These are phyloP conservation scores for Galeruca laticollis DNA, from an alignment of 2,888 invertebrate genomes.

Conservation along the genomic window DNA sequence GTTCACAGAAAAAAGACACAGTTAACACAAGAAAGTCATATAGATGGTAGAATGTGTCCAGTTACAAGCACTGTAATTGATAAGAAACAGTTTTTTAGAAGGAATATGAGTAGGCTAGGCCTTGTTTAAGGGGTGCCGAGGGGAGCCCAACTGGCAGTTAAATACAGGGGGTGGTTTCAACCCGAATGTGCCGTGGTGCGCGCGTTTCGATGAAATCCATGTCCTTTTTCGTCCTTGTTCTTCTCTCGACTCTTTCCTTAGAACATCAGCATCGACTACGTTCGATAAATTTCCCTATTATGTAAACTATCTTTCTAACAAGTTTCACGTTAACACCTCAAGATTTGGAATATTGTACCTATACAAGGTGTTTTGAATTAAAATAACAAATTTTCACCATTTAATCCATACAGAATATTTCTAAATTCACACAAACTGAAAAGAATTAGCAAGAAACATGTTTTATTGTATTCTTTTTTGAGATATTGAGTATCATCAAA, in stretches of 20 bases:
- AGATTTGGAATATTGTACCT: not conserved
- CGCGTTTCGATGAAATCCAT: slow-evolving; percentile 41
- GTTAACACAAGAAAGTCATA: slow-evolving; percentile 46
- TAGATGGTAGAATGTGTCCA: slow-evolving; percentile 43
- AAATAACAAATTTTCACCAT: not conserved
- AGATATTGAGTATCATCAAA: no score
- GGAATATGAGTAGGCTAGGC: slow-evolving; percentile 50
- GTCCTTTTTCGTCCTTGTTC: slow-evolving; percentile 34
- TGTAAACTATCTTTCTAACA: slow-evolving; percentile 27
- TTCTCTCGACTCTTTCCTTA: slow-evolving; percentile 31
- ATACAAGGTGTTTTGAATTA: not conserved
- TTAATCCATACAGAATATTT: no score
- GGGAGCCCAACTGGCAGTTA: slow-evolving; percentile 57
- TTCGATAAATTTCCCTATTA: slow-evolving; percentile 39
- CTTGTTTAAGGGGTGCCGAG: slow-evolving; percentile 51
- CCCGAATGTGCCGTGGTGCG: slow-evolving; percentile 47
- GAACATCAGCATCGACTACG: slow-evolving; percentile 26
- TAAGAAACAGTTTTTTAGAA: slow-evolving; percentile 49
- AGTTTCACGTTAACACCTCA: not conserved
- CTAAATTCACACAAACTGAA: no score
- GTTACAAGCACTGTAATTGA: slow-evolving; percentile 45
- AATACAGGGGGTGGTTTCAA: slow-evolving; percentile 57
- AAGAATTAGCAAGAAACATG: no score
- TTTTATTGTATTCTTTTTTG: no score
- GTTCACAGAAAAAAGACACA: slow-evolving; percentile 50